Base-by-base conservation (phyloP, 2,113 vertebrate species). In the Phylloscopus trochilus region DNA sequence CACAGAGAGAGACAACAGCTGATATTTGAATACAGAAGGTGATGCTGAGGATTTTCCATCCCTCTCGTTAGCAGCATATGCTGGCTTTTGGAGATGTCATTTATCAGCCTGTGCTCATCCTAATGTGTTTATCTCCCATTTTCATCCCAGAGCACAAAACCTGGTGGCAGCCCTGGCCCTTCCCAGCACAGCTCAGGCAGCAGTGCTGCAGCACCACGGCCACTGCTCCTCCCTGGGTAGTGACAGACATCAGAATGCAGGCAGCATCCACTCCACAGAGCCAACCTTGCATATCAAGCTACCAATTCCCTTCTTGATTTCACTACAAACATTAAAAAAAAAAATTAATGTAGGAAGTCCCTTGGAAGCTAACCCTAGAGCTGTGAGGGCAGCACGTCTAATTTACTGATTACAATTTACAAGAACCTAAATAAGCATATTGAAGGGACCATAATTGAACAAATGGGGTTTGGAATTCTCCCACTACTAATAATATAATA, bases 371-470 rank as follows among this genome's bases (percentile, higher is more conserved):
- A 92, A 96, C 95, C 94, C 92, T 70, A 43, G 85, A 90, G 93
- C 93, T 94, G 66, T 33, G 82, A 96, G 94, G 95, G 89, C 91
- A 97, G 79, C 90, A 63, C 18, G 13, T 97, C 93, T 96, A 94
- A 96, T 97, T 97, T 93, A 92, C 91, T 91, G 95, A 97, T 96
- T 95, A 93, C 80, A 94, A 92, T 91, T 95, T 96, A 96, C 94
- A 96, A 97, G 91, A 87, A 83, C 90, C 94, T 93, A 96, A 97
- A 96, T 87, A 90, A 96, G 89, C 93, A 69, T 28, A 90, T 91
- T 96, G 95, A 87, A 96, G 95, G 92, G 69, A 69, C 93, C 72
- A 62, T 94, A 97, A 97, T 95, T 97, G 94, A 96, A 95, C 96
- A 94, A 96, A 89, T 69, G 95, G 87, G 83, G 87, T 91, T 95